Percentiles rank a stretch among this genome's conserved stretches.
Conservation (phyloP, 2,797 vertebrate genomes). For the Pantherophis vulpinus region DNA sequence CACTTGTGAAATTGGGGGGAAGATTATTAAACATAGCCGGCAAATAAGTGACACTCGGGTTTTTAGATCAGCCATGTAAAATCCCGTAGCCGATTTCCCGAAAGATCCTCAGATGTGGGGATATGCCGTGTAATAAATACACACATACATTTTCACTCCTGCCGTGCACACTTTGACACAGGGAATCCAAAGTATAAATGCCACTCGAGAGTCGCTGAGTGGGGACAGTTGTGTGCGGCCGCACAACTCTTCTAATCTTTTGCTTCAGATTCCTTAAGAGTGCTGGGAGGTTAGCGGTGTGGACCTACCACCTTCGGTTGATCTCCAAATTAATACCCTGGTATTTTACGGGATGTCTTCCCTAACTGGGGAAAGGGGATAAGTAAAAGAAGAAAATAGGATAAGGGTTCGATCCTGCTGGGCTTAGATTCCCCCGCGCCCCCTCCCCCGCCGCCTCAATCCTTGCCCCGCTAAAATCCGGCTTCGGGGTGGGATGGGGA, state of each 20-base stretch:
- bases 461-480: neutral
- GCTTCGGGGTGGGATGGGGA: neutral
- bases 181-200: neutral
- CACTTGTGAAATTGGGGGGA: neutral
- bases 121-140: neutral
- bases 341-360: neutral
- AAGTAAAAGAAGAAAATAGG: neutral
- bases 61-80: neutral
- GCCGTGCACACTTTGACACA: neutral
- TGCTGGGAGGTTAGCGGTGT: rapidly evolving
- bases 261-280: no score
- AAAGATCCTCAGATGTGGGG: neutral
- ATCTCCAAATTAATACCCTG: neutral
- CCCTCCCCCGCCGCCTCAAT: no score
- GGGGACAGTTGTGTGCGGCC: neutral
- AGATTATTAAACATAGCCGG: neutral
- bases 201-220: no score
- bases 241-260: neutral
- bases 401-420: neutral
- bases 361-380: neutral
- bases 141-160: no score
- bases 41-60: neutral
- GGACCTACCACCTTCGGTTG: no score
- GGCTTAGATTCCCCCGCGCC: neutral
- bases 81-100: neutral